Conservation (phyloP, 2,113 vertebrate genomes). For the Onychostruthus taczanowskii region DNA sequence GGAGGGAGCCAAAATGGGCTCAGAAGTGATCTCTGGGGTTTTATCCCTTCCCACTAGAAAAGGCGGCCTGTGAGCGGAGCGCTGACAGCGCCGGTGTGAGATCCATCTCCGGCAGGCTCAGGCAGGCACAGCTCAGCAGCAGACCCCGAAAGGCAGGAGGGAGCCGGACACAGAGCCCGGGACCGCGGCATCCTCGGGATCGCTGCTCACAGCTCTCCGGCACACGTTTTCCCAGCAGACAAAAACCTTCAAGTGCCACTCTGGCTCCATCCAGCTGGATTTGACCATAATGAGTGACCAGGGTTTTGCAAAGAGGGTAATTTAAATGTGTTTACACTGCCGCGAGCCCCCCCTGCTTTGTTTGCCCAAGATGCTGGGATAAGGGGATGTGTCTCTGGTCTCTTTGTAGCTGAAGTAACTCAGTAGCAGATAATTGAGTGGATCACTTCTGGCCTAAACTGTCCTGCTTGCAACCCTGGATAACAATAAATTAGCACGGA, state of each 20-base stretch:
- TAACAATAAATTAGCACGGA: not conserved
- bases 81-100: rapidly evolving
- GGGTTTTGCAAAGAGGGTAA: not conserved
- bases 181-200: rapidly evolving
- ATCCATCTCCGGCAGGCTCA: not conserved
- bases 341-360: not conserved
- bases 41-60: not conserved
- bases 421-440: not conserved
- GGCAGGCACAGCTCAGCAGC: not conserved
- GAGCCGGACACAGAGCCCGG: not conserved
- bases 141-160: not conserved
- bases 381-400: not conserved
- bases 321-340: not conserved
- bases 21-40: not conserved
- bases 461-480: not conserved
- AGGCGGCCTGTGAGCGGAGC: not conserved
- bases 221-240: not conserved
- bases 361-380: not conserved
- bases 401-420: not conserved
- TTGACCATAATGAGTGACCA: not conserved
- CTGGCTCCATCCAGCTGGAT: not conserved
- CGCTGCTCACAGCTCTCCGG: not conserved
- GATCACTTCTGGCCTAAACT: not conserved
- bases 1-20: not conserved
- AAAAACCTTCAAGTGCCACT: not conserved